A percentile compares a stretch with the other conserved stretches of the same genome.
These are phyloP conservation scores for Zosterops lateralis DNA, from an alignment of 2,113 vertebrate genomes.

Conservation along the genomic window DNA sequence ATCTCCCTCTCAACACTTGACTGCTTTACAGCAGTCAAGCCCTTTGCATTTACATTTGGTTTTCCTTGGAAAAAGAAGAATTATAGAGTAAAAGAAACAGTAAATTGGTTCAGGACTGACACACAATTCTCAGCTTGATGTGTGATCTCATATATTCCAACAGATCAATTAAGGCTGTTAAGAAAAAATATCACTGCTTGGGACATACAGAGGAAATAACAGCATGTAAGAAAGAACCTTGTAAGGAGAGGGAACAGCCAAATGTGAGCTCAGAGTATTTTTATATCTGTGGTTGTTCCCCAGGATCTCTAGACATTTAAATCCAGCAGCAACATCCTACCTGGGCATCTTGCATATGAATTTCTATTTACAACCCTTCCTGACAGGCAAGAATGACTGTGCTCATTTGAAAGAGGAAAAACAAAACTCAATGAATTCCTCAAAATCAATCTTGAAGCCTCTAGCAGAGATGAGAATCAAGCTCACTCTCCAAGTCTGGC, in stretches of 20 bases:
- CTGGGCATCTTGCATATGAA: not conserved
- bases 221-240: not conserved
- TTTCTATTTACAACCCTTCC: not conserved
- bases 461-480: not conserved
- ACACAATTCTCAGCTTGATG: not conserved
- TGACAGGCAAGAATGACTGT: not conserved
- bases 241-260: not conserved
- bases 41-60: not conserved
- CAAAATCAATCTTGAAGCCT: not conserved
- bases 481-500: not conserved
- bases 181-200: not conserved
- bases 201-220: not conserved
- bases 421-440: not conserved
- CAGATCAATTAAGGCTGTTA: not conserved
- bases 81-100: not conserved
- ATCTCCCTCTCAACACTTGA: fast-evolving
- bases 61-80: not conserved
- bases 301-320: not conserved
- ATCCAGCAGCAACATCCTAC: not conserved
- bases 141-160: not conserved
- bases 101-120: not conserved
- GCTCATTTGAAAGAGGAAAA: not conserved
- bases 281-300: not conserved
- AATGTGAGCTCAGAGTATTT: not conserved
- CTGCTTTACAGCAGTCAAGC: not conserved